Evolutionary conservation across 1,140 invertebrate genomes (phyloP).

Genomic region (Drosophila ercepeae): DNA sequence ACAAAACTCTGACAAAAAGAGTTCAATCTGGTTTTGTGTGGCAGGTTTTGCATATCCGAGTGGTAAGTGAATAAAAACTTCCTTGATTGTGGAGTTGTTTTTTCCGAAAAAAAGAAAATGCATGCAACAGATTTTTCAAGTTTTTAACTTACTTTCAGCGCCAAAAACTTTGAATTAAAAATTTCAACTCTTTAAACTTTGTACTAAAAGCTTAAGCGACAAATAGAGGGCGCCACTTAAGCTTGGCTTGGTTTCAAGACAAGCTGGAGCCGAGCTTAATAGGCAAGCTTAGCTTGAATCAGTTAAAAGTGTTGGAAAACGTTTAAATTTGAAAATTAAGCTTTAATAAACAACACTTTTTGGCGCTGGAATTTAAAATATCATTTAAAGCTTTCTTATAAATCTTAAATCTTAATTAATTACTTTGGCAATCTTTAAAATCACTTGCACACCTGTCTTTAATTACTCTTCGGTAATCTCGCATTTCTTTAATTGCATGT

Average conservation of each 20-base stretch:
- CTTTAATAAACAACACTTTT: neutral
- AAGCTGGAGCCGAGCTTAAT: neutral
- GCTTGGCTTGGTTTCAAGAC: neutral
- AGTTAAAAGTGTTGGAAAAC: neutral
- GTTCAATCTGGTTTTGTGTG: slow-evolving; percentile 4
- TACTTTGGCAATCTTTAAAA: neutral
- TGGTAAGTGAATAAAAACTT: neutral
- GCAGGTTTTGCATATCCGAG: neutral
- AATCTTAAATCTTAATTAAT: neutral
- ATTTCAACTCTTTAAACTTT: neutral
- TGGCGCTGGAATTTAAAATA: neutral
- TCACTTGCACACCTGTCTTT: neutral
- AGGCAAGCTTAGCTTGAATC: neutral
- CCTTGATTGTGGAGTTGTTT: neutral
- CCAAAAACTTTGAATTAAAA: neutral
- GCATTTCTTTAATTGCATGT: slow-evolving; percentile 5
- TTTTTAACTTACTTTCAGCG: too few relatives aligned
- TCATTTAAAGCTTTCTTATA: neutral
- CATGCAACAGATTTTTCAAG: too few relatives aligned
- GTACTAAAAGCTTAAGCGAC: neutral
- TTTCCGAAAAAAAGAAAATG: too few relatives aligned
- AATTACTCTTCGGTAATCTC: neutral
- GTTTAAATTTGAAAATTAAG: neutral
- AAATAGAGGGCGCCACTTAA: neutral
- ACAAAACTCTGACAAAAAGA: neutral